These are phyloP conservation scores for Apodemia mormo DNA, from an alignment of 2,888 invertebrate genomes.

Conservation along the genomic window DNA sequence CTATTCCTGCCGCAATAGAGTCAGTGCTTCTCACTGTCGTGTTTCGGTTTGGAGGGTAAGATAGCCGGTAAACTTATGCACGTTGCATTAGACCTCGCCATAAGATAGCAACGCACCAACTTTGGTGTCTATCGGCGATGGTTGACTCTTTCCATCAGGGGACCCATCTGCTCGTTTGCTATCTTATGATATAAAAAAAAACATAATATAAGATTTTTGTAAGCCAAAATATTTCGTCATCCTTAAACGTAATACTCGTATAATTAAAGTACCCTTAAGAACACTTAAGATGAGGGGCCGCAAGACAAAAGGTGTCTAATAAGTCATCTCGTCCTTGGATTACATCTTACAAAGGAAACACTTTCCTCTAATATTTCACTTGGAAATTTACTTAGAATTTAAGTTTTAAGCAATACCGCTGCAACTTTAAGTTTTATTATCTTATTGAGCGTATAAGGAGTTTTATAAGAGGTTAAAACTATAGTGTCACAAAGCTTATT, in stretches of 20 bases:
- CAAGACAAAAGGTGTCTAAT: slow-evolving; percentile 14
- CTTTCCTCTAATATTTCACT: slow-evolving; percentile 7
- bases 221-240: not conserved
- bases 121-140: too few relatives aligned
- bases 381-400: not conserved
- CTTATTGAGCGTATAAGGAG: not conserved
- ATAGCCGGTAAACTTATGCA: too few relatives aligned
- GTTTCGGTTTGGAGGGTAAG: too few relatives aligned
- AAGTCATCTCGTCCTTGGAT: slow-evolving; percentile 10
- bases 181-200: too few relatives aligned
- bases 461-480: too few relatives aligned
- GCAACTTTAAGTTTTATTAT: not conserved
- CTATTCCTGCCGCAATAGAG: too few relatives aligned
- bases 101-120: too few relatives aligned
- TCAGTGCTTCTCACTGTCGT: too few relatives aligned
- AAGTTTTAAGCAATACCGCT: not conserved
- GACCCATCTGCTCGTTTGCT: too few relatives aligned
- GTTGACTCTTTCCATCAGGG: too few relatives aligned
- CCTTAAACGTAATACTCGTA: slow-evolving; percentile 1
- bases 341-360: not conserved
- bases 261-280: slow-evolving; percentile 11
- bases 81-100: too few relatives aligned
- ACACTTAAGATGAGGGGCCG: slow-evolving; percentile 1
- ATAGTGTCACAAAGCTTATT: too few relatives aligned
- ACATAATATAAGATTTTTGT: not conserved